These are phyloP conservation scores for Diploscapter pachys DNA, from an alignment of 1,140 invertebrate species.

Conservation along the genomic window DNA sequence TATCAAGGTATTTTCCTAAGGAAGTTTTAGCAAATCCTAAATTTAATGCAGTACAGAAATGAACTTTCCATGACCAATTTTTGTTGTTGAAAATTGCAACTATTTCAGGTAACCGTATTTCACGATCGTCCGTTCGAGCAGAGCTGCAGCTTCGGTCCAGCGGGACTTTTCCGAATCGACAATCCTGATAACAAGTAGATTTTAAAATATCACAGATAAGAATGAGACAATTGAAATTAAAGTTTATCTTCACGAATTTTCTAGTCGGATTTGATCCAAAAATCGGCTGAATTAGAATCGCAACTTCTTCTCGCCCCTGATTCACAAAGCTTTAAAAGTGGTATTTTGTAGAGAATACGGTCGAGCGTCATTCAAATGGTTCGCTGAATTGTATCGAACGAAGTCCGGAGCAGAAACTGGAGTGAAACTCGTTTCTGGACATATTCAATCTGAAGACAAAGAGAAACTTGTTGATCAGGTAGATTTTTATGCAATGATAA, in stretches of 20 bases:
- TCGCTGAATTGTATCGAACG: slow-evolving; percentile 43
- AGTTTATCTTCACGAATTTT: too few relatives aligned
- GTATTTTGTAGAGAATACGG: slow-evolving; percentile 45
- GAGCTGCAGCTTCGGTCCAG: slow-evolving; percentile 52
- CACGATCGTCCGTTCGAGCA: slow-evolving; percentile 46
- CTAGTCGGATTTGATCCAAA: too few relatives aligned
- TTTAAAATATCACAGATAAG: slow-evolving; percentile 10
- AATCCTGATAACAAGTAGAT: slow-evolving; percentile 1
- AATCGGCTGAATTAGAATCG: too few relatives aligned
- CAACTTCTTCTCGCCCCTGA: too few relatives aligned
- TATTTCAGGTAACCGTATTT: slow-evolving; percentile 44
- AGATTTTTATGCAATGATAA: too few relatives aligned
- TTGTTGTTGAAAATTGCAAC: neutral
- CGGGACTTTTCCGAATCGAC: slow-evolving; percentile 52
- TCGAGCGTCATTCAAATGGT: slow-evolving; percentile 42
- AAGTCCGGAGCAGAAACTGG: slow-evolving; percentile 38
- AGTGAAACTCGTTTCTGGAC: slow-evolving; percentile 48
- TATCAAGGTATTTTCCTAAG: neutral
- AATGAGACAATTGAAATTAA: too few relatives aligned
- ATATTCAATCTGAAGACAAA: slow-evolving; percentile 49
- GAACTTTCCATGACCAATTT: neutral
- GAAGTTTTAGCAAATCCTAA: neutral
- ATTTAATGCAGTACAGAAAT: neutral
- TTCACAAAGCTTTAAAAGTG: too few relatives aligned
- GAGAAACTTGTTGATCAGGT: slow-evolving; percentile 38